Percentiles rank a stretch among this genome's conserved stretches.
Evolutionary conservation across 2,888 invertebrate species (phyloP).

Genomic region (Margaritifera margaritifera): DNA sequence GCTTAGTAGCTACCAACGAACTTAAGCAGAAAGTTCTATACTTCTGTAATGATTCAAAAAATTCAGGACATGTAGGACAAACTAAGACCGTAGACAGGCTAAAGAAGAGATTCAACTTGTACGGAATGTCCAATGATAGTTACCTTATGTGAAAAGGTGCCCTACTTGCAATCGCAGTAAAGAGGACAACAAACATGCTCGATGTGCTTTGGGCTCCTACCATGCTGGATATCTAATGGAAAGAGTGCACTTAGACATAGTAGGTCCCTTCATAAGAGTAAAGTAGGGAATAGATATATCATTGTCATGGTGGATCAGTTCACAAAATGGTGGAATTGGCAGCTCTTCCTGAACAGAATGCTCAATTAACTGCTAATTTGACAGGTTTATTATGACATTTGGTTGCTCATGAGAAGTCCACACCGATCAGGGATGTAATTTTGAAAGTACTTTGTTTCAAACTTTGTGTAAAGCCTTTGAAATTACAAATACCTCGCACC

Average conservation of each 20-base stretch:
- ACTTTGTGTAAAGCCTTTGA: conserved; percentile 14
- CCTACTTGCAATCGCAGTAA: conserved; percentile 13
- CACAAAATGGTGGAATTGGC: conserved; percentile 23
- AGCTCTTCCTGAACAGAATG: conserved; percentile 13
- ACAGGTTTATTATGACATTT: conserved; percentile 20
- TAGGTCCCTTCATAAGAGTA: too few species aligned
- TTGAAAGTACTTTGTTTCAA: conserved; percentile 15
- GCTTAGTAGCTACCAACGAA: background rate
- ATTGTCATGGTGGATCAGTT: conserved; percentile 22
- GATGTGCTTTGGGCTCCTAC: conserved; percentile 77
- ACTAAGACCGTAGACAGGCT: conserved; percentile 6
- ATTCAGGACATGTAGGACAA: conserved; percentile 13
- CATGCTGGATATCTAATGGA: conserved; percentile 80
- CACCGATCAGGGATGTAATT: conserved; percentile 23
- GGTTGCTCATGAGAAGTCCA: conserved; percentile 28
- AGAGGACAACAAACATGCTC: background rate
- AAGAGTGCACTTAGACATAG: conserved; percentile 20
- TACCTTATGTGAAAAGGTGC: conserved; percentile 9
- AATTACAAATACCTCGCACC: conserved; percentile 14
- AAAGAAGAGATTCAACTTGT: conserved; percentile 12
- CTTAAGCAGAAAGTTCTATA: background rate
- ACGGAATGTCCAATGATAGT: conserved; percentile 8
- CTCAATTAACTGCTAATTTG: too few species aligned
- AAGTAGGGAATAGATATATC: conserved; percentile 17
- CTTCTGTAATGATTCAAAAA: conserved; percentile 14